Conservation (phyloP, 92 coral and sea anemone species). For the Heteractis magnifica region DNA sequence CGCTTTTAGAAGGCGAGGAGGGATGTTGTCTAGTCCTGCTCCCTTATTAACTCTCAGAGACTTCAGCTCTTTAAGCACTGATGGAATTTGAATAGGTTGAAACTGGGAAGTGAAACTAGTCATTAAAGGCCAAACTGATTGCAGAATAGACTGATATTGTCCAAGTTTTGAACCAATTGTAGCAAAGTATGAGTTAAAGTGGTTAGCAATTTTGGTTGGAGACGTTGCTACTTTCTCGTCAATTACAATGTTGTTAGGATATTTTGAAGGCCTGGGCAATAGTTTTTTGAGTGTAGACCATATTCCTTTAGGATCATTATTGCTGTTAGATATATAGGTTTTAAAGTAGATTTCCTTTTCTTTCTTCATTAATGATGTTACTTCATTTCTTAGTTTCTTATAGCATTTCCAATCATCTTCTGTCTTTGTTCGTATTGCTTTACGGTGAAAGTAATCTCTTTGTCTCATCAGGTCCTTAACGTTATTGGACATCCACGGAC, state of each 20-base stretch:
- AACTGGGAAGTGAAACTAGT: constrained; percentile 12
- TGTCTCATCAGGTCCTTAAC: constrained; percentile 40
- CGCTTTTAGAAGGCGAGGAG: too few relatives aligned
- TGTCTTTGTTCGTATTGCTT: constrained; percentile 33
- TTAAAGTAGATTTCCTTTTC: constrained; percentile 46
- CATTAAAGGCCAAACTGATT: constrained; percentile 21
- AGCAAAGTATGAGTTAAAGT: constrained; percentile 44
- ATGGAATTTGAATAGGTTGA: constrained; percentile 2
- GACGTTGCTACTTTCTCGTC: constrained; percentile 29
- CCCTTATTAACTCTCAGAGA: too few relatives aligned
- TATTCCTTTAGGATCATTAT: constrained; percentile 37
- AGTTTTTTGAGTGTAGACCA: constrained; percentile 22
- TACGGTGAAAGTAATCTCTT: constrained; percentile 41
- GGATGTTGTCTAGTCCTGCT: too few relatives aligned
- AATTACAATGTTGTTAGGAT: constrained; percentile 33
- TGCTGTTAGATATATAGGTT: constrained; percentile 29
- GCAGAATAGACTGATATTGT: constrained; percentile 22
- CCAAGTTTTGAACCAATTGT: constrained; percentile 47
- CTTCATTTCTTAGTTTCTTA: constrained; percentile 45
- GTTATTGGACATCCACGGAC: constrained; percentile 47
- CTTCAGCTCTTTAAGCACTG: constrained; percentile 19
- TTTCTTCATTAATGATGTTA: constrained; percentile 26
- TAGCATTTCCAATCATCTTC: constrained; percentile 40
- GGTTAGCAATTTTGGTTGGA: constrained; percentile 32
- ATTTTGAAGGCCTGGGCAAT: constrained; percentile 32